phyloP scores from a whole-genome alignment of 2,888 invertebrate species.

The Cataglyphis albicans region DNA sequence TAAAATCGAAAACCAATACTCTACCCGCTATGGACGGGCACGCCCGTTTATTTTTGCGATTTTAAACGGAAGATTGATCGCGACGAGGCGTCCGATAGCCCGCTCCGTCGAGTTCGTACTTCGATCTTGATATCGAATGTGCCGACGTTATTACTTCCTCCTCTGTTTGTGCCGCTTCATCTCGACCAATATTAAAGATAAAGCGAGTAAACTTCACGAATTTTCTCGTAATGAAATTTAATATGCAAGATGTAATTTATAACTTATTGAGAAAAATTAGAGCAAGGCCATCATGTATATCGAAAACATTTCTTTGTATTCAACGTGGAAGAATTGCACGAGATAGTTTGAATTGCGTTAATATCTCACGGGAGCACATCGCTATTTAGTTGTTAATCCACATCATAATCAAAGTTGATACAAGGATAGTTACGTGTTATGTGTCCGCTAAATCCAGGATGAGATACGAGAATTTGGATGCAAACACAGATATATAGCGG shows the following conservation, averaged over 20 bases:
- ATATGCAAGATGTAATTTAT: conserved; percentile 19
- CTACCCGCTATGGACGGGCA: conserved; percentile 62
- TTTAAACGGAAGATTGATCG: conserved; percentile 78
- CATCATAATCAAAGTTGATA: conserved; percentile 47
- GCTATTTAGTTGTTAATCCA: conserved; percentile 41
- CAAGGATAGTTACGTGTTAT: conserved; percentile 33
- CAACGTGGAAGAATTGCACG: conserved; percentile 22
- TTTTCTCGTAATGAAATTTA: conserved; percentile 38
- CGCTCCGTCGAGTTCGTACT: conserved; percentile 70
- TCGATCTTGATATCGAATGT: conserved; percentile 73
- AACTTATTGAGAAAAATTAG: conserved; percentile 8
- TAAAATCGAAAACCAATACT: conserved; percentile 77
- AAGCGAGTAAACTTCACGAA: not conserved
- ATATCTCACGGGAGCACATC: conserved; percentile 23
- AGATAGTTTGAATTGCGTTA: conserved; percentile 35
- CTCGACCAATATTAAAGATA: conserved; percentile 29
- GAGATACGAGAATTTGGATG: conserved; percentile 46
- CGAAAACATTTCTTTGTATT: not conserved
- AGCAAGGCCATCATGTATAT: not conserved
- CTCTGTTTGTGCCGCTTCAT: conserved; percentile 16
- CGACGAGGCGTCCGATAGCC: conserved; percentile 68
- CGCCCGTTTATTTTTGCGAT: conserved; percentile 78
- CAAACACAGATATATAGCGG: conserved; percentile 20
- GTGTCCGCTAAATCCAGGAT: conserved; percentile 30
- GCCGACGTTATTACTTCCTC: conserved; percentile 54